A percentile compares a stretch with the other conserved stretches of the same genome.
Evolutionary conservation across 2,888 invertebrate species (phyloP).

Genomic region (Stenodema calcarata): DNA sequence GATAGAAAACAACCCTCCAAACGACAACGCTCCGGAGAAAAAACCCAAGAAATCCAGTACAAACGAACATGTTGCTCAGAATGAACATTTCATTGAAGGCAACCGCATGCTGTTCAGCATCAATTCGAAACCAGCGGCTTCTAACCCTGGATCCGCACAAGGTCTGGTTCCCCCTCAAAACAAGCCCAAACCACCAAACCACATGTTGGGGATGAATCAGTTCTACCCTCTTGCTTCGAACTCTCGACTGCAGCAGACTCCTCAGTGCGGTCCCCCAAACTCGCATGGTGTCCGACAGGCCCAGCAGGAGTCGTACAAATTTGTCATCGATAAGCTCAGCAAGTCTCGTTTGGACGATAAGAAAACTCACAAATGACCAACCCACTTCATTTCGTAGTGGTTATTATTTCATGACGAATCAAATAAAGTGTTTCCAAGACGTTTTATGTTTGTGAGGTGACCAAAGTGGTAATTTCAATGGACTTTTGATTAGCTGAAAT

Average conservation of each 20-base stretch:
- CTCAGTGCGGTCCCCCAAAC: neutral
- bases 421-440: neutral
- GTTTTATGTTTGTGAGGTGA: neutral
- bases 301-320: neutral
- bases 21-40: neutral
- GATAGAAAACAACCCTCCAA: neutral
- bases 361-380: neutral
- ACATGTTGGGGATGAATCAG: neutral
- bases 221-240: neutral
- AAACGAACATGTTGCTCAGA: neutral
- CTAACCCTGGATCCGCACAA: neutral
- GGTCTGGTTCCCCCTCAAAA: neutral
- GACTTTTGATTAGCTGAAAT: neutral
- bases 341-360: neutral
- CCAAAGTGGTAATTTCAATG: neutral
- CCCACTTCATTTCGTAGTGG: neutral
- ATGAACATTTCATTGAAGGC: neutral
- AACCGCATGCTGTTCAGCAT: conserved; percentile 4
- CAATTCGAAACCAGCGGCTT: neutral
- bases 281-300: neutral
- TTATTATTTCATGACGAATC: neutral
- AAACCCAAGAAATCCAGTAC: neutral
- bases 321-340: neutral
- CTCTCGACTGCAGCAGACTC: neutral
- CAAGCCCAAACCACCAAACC: neutral